Evolutionary conservation across 2,113 vertebrate genomes (phyloP).

Genomic region (Anas platyrhynchos): DNA sequence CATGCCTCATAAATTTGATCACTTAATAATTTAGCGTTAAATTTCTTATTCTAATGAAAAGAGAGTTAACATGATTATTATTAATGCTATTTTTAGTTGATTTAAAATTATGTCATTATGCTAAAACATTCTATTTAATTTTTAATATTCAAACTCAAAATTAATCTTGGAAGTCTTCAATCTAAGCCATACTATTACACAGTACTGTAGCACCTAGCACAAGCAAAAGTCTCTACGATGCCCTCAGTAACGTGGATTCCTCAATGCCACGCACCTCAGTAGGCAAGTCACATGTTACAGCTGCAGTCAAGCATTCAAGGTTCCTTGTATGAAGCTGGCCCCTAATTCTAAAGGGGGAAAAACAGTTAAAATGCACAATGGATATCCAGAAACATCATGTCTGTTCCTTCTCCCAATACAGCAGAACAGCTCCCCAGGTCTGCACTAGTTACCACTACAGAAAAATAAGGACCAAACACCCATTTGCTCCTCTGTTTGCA

Average conservation of each 20-base stretch:
- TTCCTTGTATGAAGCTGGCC: background rate
- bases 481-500: background rate
- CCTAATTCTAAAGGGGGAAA: background rate
- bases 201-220: conserved; percentile 43
- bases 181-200: conserved; percentile 59
- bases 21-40: conserved; percentile 70
- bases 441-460: background rate
- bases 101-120: conserved; percentile 73
- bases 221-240: conserved; percentile 11
- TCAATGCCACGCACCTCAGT: background rate
- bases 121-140: conserved; percentile 70
- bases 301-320: background rate
- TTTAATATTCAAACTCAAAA: conserved; percentile 73
- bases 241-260: background rate
- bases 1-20: conserved; percentile 64
- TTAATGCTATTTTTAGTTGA: conserved; percentile 74
- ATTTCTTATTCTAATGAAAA: conserved; percentile 71
- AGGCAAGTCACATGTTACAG: background rate
- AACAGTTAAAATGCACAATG: background rate
- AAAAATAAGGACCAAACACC: background rate
- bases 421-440: background rate
- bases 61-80: conserved; percentile 66
- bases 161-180: conserved; percentile 71
- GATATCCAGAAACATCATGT: background rate
- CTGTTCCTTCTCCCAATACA: background rate